These are phyloP conservation scores for Colossoma macropomum DNA, from an alignment of 2,113 vertebrate genomes.

Conservation along the genomic window DNA sequence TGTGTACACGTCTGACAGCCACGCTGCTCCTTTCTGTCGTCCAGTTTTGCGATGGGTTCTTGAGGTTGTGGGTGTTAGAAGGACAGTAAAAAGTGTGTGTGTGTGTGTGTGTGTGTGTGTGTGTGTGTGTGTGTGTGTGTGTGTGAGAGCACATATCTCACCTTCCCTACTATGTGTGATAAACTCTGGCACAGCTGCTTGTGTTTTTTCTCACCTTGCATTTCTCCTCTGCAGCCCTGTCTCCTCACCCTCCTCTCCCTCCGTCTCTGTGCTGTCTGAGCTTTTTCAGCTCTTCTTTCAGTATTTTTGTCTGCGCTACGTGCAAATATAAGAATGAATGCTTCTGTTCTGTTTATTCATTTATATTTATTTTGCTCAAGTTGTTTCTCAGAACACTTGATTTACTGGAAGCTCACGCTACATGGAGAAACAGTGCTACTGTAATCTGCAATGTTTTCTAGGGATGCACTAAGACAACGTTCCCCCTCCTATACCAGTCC, in stretches of 20 bases:
- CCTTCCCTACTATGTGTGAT: neutral
- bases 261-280: neutral
- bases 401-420: no score
- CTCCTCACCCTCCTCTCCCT: neutral
- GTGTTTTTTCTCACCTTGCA: neutral
- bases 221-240: neutral
- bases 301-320: no score
- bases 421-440: no score
- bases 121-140: constrained; percentile 33
- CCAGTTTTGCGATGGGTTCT: neutral
- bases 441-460: no score
- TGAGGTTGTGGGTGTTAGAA: constrained; percentile 5
- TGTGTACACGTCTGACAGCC: neutral
- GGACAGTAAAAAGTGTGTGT: neutral
- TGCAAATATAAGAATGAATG: no score
- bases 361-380: no score
- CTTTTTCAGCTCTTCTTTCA: neutral
- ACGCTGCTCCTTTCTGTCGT: neutral
- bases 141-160: constrained; percentile 1
- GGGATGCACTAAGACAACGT: no score
- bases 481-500: no score
- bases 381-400: no score
- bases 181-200: constrained; percentile 23
- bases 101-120: constrained; percentile 24
- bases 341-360: no score